Evolutionary conservation across 2,888 invertebrate species (phyloP), one percentile per base, ranked within the genome.

Genomic region (Drosophila tripunctata): DNA sequence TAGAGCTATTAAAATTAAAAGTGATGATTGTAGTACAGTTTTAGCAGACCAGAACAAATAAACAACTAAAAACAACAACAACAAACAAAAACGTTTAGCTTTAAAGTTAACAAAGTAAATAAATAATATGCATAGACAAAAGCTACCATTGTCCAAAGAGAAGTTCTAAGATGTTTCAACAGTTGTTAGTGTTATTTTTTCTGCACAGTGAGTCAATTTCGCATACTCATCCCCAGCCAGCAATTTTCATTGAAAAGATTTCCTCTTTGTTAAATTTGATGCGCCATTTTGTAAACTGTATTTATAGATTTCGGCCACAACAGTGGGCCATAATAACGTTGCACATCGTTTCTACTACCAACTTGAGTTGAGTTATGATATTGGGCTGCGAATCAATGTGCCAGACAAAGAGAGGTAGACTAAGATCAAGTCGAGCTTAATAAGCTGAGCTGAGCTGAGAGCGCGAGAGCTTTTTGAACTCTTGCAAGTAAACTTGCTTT

Each of bases 41-140:
- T 45, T n/a, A 52, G 64, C 50, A 61, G 35, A 27, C 40, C 19
- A 60, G 50, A 60, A 36, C 55, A 67, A 55, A 63, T 62, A 64
- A 60, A 40, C 60, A 35, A 27, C 10, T 10, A 27, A 27, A 10
- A 27, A 27, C 4, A 27, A 10, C 8, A 27, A 10, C 8, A 27
- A 27, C 10, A 27, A 27, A 27, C 1, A 10, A 27, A 3, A 27
- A 3, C 4, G 3, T 52, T 24, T 65, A 75, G 77, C 75, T 51
- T 84, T 77, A 65, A 78, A 78, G 67, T 68, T 67, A 71, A n/a
- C n/a, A n/a, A 80, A 69, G 67, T 67, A 86, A 77, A 54, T 52
- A 80, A 79, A 83, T 77, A 79, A 83, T 80, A 80, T 80, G 77
- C 72, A 83, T 80, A 76, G 81, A 75, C 80, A 78, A 66, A 68